Conservation (phyloP, 2,113 vertebrate species). For the Ciconia maguari region DNA sequence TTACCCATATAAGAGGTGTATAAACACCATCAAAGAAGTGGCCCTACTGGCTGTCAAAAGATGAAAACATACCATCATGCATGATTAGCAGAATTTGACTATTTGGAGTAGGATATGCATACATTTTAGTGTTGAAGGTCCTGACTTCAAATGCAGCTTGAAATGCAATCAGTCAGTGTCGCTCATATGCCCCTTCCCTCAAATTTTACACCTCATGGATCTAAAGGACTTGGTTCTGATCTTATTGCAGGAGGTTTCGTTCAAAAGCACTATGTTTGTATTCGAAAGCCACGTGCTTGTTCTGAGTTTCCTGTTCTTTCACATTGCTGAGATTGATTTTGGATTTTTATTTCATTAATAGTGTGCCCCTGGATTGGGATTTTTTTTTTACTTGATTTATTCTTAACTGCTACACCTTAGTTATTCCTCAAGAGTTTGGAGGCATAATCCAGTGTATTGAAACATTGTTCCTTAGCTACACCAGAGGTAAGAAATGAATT, state of each 20-base stretch:
- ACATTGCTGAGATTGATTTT: neutral
- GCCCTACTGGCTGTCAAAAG: neutral
- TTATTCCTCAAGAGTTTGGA: neutral
- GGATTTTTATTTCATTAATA: neutral
- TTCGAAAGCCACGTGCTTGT: neutral
- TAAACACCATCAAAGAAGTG: neutral
- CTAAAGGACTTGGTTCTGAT: neutral
- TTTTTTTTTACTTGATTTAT: neutral
- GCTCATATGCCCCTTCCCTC: neutral
- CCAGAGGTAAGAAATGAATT: neutral
- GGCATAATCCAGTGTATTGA: neutral
- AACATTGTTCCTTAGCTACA: neutral
- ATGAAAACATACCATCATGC: neutral
- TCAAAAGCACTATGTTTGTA: neutral
- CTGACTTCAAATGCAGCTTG: conserved; percentile 21
- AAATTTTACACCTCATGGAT: neutral
- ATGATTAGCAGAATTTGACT: neutral
- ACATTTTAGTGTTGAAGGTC: neutral
- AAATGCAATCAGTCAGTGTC: neutral
- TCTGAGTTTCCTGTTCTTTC: neutral
- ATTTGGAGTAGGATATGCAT: neutral
- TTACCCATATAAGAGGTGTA: neutral
- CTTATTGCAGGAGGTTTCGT: neutral
- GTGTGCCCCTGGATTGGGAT: neutral
- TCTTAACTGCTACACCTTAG: neutral